phyloP scores from a whole-genome alignment of 2,888 invertebrate genomes.

The Lutraria lutraria region DNA sequence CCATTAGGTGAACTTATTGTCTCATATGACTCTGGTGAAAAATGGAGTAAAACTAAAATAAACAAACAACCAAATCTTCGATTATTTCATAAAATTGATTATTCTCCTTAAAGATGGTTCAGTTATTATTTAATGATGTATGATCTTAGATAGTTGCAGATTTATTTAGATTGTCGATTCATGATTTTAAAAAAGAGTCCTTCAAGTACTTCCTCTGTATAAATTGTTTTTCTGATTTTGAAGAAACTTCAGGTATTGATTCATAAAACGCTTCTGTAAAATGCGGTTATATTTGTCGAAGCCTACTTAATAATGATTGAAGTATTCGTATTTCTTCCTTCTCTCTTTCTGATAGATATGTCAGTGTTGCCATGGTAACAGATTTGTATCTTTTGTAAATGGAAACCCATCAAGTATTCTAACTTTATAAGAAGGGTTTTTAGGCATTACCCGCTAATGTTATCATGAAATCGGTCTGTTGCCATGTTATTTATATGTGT shows the following conservation, averaged over 20 bases:
- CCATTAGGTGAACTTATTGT: no score
- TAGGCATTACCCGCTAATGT: not conserved
- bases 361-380: not conserved
- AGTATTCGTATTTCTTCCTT: not conserved
- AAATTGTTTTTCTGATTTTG: not conserved
- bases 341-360: not conserved
- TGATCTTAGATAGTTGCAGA: no score
- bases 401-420: not conserved
- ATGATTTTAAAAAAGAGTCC: no score
- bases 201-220: no score
- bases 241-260: not conserved
- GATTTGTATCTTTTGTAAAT: constrained; percentile 1
- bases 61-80: no score
- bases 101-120: no score
- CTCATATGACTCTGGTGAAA: no score
- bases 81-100: no score
- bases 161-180: no score
- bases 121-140: no score
- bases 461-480: not conserved
- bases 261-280: not conserved
- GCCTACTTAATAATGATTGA: constrained; percentile 4
- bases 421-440: not conserved
- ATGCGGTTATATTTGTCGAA: not conserved
- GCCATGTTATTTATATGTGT: not conserved
- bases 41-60: no score